phyloP scores from a whole-genome alignment of 2,888 invertebrate species.

The Drosophila prostipennis region DNA sequence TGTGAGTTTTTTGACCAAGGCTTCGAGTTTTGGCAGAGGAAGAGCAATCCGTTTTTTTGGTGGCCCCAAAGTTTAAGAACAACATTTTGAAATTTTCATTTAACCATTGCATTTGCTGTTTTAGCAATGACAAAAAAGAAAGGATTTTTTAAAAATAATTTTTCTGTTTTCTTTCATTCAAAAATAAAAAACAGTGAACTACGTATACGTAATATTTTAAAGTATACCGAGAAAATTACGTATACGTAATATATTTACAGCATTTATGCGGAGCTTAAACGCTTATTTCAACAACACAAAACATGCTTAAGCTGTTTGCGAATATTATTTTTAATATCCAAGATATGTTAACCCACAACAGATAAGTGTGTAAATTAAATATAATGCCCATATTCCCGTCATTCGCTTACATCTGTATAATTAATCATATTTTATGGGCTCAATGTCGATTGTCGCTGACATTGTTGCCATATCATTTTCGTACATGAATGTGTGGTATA shows the following conservation, averaged over 20 bases:
- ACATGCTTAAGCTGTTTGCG: too few species aligned
- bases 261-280: too few species aligned
- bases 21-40: constrained; percentile 10
- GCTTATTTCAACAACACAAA: too few species aligned
- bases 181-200: too few species aligned
- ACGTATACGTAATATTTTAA: too few species aligned
- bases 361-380: background rate
- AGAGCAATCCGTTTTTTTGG: constrained; percentile 15
- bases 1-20: constrained; percentile 18
- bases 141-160: too few species aligned
- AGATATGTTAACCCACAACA: background rate
- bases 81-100: constrained; percentile 18
- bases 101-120: background rate
- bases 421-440: constrained; percentile 65
- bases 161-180: too few species aligned
- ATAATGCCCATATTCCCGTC: background rate
- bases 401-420: constrained; percentile 50
- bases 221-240: too few species aligned
- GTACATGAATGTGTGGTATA: background rate
- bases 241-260: too few species aligned
- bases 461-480: constrained; percentile 36
- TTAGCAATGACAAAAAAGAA: too few species aligned
- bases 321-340: background rate
- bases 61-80: constrained; percentile 6
- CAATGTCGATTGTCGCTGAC: constrained; percentile 31